These are phyloP conservation scores for Myrmecobius fasciatus DNA, from an alignment of 2,113 vertebrate species.

Conservation along the genomic window DNA sequence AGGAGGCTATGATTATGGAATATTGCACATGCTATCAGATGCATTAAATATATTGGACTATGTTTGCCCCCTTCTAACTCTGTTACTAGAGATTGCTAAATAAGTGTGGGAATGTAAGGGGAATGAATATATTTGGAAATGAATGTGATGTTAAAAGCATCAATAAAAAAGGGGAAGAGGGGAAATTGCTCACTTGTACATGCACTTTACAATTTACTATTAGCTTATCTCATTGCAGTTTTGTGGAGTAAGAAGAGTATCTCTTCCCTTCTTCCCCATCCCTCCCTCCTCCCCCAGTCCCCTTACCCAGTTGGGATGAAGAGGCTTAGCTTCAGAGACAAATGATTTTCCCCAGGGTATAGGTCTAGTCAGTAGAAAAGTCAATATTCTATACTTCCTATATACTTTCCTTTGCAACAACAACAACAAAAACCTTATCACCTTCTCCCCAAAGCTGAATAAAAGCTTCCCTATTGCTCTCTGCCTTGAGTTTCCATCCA, in stretches of 20 bases:
- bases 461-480: neutral
- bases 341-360: neutral
- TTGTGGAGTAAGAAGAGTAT: neutral
- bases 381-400: neutral
- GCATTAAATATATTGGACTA: neutral
- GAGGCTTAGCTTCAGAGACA: neutral
- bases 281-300: no score
- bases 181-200: neutral
- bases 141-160: neutral
- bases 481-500: neutral
- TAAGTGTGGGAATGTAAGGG: neutral
- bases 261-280: no score
- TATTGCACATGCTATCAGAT: neutral
- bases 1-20: no score
- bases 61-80: neutral
- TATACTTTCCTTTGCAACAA: neutral
- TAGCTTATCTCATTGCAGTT: no score
- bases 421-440: neutral
- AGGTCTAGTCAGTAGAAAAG: neutral
- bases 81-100: neutral
- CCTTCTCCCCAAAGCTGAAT: neutral
- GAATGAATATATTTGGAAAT: neutral
- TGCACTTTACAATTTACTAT: neutral
- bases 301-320: neutral
- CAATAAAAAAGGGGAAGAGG: neutral